Percentiles rank a stretch among this genome's conserved stretches.
These are phyloP conservation scores for Bugula neritina DNA, from an alignment of 2,888 invertebrate genomes.

Conservation along the genomic window DNA sequence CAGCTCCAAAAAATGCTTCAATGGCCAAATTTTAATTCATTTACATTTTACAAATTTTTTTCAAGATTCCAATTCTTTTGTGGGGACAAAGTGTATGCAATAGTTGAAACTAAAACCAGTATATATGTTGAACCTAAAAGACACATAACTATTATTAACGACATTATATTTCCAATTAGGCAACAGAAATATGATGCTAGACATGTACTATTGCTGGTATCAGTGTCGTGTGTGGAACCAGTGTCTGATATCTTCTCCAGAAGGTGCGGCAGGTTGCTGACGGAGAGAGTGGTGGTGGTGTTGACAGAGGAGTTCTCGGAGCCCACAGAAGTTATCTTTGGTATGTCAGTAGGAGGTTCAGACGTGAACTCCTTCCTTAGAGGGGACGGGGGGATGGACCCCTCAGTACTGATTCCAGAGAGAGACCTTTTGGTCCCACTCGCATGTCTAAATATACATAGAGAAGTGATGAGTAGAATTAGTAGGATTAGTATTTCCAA, in stretches of 20 bases:
- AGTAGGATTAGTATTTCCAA: no score
- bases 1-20: no score
- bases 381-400: slow-evolving; percentile 40
- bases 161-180: no score
- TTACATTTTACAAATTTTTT: no score
- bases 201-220: background rate
- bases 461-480: no score
- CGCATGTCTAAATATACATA: slow-evolving; percentile 2
- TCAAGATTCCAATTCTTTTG: no score
- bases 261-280: slow-evolving; percentile 28
- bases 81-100: no score
- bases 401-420: background rate
- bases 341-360: slow-evolving; percentile 37
- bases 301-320: background rate
- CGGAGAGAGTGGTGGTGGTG: slow-evolving; percentile 19
- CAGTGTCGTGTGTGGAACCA: background rate
- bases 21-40: no score
- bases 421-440: slow-evolving; percentile 1
- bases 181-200: no score
- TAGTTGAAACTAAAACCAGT: no score
- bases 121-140: no score
- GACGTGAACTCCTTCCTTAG: slow-evolving; percentile 41
- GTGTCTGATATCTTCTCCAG: slow-evolving; percentile 29
- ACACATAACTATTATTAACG: no score
- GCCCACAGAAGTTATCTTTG: slow-evolving; percentile 32